phyloP scores from a whole-genome alignment of 2,888 invertebrate species.

The Hypolimnas misippus region DNA sequence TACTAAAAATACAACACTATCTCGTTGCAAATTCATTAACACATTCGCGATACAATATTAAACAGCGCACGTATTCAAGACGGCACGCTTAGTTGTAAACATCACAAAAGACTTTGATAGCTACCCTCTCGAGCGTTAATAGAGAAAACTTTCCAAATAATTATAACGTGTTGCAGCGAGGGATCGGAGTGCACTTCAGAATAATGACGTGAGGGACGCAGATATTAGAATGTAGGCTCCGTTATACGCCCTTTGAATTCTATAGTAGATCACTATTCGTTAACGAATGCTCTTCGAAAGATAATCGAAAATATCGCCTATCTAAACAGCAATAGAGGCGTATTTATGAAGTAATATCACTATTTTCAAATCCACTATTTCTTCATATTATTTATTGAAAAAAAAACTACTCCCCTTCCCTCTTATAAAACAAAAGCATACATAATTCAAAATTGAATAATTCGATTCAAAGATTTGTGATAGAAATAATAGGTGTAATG shows the following conservation, averaged over 20 bases:
- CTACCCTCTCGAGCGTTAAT: slow-evolving; percentile 61
- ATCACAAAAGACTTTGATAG: slow-evolving; percentile 64
- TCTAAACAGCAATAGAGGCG: not conserved
- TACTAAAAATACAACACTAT: not conserved
- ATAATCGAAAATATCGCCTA: slow-evolving; percentile 14
- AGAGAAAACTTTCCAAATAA: slow-evolving; percentile 77
- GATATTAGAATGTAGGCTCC: slow-evolving; percentile 43
- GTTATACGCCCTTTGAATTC: slow-evolving; percentile 36
- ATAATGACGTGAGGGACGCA: slow-evolving; percentile 63
- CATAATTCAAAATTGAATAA: no score
- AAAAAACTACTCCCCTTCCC: not conserved
- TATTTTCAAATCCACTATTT: not conserved
- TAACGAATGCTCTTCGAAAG: slow-evolving; percentile 16
- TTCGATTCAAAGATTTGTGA: not conserved
- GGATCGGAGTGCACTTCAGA: slow-evolving; percentile 70
- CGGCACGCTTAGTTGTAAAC: slow-evolving; percentile 44
- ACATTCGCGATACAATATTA: slow-evolving; percentile 25
- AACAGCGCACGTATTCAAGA: slow-evolving; percentile 35
- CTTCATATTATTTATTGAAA: not conserved
- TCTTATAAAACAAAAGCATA: not conserved
- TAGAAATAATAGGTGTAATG: not conserved
- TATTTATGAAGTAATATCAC: not conserved
- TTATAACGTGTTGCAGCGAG: slow-evolving; percentile 67
- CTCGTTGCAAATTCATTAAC: slow-evolving; percentile 23
- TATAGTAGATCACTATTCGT: slow-evolving; percentile 20